phyloP scores from a whole-genome alignment of 1,140 invertebrate species.

The Halesus radiatus region DNA sequence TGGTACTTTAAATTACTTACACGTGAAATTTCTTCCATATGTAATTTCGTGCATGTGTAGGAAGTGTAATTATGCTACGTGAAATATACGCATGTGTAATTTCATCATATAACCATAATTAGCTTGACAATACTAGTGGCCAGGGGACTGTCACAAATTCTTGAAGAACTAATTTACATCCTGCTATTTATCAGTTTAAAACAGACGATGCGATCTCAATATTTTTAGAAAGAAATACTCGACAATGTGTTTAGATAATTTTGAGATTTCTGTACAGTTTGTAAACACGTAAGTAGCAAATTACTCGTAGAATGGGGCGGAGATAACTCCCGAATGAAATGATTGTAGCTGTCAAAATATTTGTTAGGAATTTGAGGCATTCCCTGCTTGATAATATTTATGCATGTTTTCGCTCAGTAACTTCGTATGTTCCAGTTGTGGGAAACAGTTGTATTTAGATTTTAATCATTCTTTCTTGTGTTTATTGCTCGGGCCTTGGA shows the following conservation, averaged over 20 bases:
- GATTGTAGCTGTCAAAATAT: slow-evolving; percentile 23
- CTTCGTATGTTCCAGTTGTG: background rate
- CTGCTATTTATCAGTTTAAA: slow-evolving; percentile 20
- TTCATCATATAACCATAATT: no score
- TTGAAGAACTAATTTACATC: background rate
- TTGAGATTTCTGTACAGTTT: background rate
- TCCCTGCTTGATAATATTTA: slow-evolving; percentile 1
- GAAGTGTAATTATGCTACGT: no score
- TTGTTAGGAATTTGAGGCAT: slow-evolving; percentile 23
- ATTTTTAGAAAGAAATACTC: background rate
- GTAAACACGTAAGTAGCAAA: slow-evolving; percentile 15
- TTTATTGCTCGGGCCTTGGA: no score
- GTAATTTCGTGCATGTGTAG: no score
- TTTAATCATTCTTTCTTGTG: no score
- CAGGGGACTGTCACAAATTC: background rate
- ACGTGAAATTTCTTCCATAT: no score
- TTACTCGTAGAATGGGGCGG: background rate
- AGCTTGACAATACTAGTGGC: slow-evolving; percentile 9
- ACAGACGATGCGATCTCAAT: background rate
- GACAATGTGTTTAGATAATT: background rate
- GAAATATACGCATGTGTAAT: no score
- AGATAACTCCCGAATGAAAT: slow-evolving; percentile 11
- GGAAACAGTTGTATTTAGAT: background rate
- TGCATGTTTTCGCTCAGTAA: slow-evolving; percentile 14
- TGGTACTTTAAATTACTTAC: no score